Evolutionary conservation across 92 coral and sea anemone genomes (phyloP).

Genomic region (Meandrina meandrites): DNA sequence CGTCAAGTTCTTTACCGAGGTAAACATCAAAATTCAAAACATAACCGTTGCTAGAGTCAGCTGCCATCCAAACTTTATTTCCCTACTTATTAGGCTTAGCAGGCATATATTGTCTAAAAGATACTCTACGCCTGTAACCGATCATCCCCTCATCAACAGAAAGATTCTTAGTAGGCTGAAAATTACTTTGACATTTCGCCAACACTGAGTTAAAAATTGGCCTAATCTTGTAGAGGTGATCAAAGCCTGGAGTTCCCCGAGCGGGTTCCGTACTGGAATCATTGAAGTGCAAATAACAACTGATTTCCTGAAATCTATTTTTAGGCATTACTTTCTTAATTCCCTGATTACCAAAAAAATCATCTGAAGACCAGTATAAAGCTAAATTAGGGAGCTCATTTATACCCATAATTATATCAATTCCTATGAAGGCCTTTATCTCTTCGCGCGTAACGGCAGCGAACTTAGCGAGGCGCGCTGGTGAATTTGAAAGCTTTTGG

Average conservation of each 20-base stretch:
- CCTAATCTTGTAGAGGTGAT: conserved; percentile 66
- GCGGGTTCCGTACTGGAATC: conserved; percentile 52
- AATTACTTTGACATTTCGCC: conserved; percentile 36
- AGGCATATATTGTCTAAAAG: conserved; percentile 68
- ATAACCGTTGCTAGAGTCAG: conserved; percentile 65
- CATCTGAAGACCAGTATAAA: conserved; percentile 53
- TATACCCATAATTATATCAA: conserved; percentile 62
- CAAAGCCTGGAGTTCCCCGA: conserved; percentile 37
- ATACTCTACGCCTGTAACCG: conserved; percentile 54
- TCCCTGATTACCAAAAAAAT: conserved; percentile 49
- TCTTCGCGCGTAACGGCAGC: conserved; percentile 40
- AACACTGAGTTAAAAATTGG: conserved; percentile 37
- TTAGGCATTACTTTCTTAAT: conserved; percentile 57
- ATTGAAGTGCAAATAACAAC: conserved; percentile 43
- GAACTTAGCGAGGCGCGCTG: conserved; percentile 33
- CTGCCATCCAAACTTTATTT: conserved; percentile 75
- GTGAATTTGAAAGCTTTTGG: conserved; percentile 35
- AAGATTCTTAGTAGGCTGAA: conserved; percentile 56
- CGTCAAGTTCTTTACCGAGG: conserved; percentile 49
- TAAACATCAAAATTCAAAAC: conserved; percentile 62
- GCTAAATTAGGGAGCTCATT: conserved; percentile 34
- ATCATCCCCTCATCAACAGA: conserved; percentile 74
- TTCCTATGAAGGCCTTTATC: conserved; percentile 66
- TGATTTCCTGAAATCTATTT: conserved; percentile 57
- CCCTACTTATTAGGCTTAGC: conserved; percentile 68